A percentile compares a stretch with the other conserved stretches of the same genome.
Evolutionary conservation across 2,797 vertebrate species (phyloP).

Genomic region (Gouania willdenowi): DNA sequence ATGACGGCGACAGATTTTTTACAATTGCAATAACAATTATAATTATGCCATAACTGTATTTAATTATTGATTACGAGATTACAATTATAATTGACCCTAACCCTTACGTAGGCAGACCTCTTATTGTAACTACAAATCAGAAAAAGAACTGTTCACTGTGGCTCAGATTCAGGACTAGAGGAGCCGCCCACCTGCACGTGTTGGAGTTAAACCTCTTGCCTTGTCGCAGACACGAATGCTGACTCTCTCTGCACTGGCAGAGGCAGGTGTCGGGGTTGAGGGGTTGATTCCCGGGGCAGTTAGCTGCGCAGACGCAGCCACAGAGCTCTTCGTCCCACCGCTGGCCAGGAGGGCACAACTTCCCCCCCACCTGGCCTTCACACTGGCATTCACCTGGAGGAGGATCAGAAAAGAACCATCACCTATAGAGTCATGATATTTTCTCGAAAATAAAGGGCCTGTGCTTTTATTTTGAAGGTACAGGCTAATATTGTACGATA

Average conservation of each 20-base stretch:
- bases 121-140: too few relatives aligned
- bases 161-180: neutral
- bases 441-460: too few relatives aligned
- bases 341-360: constrained; percentile 62
- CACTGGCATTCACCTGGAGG: constrained; percentile 71
- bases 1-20: too few relatives aligned
- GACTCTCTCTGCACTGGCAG: constrained; percentile 74
- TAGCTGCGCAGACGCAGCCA: constrained; percentile 64
- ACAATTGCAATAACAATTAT: too few relatives aligned
- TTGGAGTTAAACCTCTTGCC: constrained; percentile 70
- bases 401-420: neutral
- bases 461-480: too few relatives aligned
- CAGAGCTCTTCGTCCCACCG: constrained; percentile 73
- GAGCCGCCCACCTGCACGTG: constrained; percentile 68
- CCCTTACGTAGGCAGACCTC: too few relatives aligned
- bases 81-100: too few relatives aligned
- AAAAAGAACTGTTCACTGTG: too few relatives aligned
- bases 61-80: too few relatives aligned
- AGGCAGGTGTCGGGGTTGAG: constrained; percentile 72
- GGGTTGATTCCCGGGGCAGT: constrained; percentile 67
- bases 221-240: constrained; percentile 66
- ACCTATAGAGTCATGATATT: too few relatives aligned
- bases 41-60: too few relatives aligned
- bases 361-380: constrained; percentile 49
- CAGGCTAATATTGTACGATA: too few relatives aligned